These are phyloP conservation scores for Tadarida brasiliensis DNA, from an alignment of 2,797 vertebrate species.

Conservation along the genomic window DNA sequence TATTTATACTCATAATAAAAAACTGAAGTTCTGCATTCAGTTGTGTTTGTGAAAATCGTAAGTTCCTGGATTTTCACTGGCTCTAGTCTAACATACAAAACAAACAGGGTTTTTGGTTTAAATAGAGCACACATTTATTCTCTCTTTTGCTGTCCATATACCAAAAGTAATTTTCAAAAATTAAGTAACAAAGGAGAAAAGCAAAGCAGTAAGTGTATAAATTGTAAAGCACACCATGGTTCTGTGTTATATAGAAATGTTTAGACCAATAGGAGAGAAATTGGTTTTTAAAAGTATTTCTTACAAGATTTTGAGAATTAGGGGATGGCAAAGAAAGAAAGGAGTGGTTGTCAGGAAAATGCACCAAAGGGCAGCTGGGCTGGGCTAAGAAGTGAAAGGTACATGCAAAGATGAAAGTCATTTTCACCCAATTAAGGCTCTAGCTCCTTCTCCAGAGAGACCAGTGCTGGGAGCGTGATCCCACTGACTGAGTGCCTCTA, in stretches of 20 bases:
- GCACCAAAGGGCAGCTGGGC: neutral
- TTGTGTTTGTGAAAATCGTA: constrained; percentile 63
- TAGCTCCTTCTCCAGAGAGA: neutral
- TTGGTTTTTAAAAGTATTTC: constrained; percentile 22
- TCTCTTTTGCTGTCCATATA: neutral
- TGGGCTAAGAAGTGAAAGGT: neutral
- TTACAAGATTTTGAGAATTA: neutral
- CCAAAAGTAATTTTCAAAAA: constrained; percentile 14
- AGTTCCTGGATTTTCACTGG: neutral
- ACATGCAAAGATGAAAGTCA: neutral
- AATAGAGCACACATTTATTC: neutral
- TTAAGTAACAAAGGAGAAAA: neutral
- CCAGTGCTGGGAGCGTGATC: too few relatives aligned
- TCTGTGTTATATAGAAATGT: neutral
- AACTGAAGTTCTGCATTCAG: neutral
- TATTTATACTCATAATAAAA: constrained; percentile 68
- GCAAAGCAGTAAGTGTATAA: neutral
- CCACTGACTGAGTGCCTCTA: neutral
- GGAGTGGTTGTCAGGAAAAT: neutral
- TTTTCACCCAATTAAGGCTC: neutral
- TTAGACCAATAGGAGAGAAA: neutral
- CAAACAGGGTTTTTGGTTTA: neutral
- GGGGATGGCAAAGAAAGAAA: neutral
- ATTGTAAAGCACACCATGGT: neutral
- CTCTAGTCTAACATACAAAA: neutral